Evolutionary conservation across 2,797 vertebrate species (phyloP).

Genomic region (Botia kubotai): DNA sequence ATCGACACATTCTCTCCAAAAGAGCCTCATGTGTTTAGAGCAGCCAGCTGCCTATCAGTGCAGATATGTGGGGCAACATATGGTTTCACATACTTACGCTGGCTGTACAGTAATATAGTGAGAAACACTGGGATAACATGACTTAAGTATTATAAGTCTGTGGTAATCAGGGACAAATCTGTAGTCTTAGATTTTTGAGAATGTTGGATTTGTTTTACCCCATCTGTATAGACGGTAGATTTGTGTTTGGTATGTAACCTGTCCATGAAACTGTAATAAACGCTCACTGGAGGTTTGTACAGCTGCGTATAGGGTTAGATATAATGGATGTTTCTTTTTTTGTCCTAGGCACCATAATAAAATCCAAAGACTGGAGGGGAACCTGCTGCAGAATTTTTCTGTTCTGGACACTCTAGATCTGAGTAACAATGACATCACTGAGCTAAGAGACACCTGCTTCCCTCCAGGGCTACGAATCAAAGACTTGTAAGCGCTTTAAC

Average conservation of each 20-base stretch:
- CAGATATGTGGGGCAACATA: slow-evolving; percentile 25
- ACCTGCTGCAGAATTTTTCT: slow-evolving; percentile 79
- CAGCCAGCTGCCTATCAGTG: background rate
- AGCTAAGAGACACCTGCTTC: slow-evolving; percentile 87
- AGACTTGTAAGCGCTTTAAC: slow-evolving; percentile 86
- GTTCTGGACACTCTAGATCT: slow-evolving; percentile 91
- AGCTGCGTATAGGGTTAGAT: slow-evolving; percentile 16
- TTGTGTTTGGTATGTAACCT: background rate
- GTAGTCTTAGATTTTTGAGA: background rate
- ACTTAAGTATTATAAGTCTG: slow-evolving; percentile 3
- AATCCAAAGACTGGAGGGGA: slow-evolving; percentile 85
- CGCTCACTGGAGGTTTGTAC: slow-evolving; percentile 4
- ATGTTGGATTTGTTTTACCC: slow-evolving; percentile 4
- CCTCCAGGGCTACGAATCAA: slow-evolving; percentile 85
- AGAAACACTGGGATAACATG: background rate
- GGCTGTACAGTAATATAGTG: background rate
- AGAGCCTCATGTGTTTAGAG: slow-evolving; percentile 61
- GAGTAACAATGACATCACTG: slow-evolving; percentile 93
- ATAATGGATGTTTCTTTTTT: slow-evolving; percentile 45
- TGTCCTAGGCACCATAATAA: slow-evolving; percentile 90
- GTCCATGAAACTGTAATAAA: background rate
- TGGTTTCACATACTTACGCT: slow-evolving; percentile 10
- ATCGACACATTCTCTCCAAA: slow-evolving; percentile 51
- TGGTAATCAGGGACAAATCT: background rate
- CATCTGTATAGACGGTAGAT: slow-evolving; percentile 10